Evolutionary conservation across 2,888 invertebrate genomes (phyloP).

Genomic region (Corythucha ciliata): DNA sequence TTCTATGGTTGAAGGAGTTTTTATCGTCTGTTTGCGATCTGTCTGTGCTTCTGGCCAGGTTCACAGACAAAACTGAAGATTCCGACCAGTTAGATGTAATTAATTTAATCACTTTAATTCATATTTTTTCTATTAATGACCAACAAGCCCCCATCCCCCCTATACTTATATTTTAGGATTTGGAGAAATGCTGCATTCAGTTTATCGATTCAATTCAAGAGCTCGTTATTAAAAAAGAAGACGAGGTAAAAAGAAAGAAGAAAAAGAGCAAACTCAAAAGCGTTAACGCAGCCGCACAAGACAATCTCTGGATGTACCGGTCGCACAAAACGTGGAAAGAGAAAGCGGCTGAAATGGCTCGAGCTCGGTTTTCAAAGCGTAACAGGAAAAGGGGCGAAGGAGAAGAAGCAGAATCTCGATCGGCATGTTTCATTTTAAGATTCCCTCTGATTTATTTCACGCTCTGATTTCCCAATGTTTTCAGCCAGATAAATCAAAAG

Average conservation of each 20-base stretch:
- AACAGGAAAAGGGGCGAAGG: constrained; percentile 12
- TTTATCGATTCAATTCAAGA: not conserved
- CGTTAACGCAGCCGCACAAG: constrained; percentile 7
- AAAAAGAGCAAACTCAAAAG: constrained; percentile 2
- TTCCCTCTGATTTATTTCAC: too few relatives aligned
- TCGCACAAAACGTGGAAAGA: constrained; percentile 16
- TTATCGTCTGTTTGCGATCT: constrained; percentile 18
- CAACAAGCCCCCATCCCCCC: too few relatives aligned
- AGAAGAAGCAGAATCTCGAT: not conserved
- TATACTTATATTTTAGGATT: too few relatives aligned
- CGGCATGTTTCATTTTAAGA: too few relatives aligned
- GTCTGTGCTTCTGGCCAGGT: too few relatives aligned
- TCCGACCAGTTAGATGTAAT: too few relatives aligned
- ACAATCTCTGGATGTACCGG: constrained; percentile 23
- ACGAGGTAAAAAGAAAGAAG: constrained; percentile 17
- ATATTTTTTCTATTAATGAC: too few relatives aligned
- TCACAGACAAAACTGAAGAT: too few relatives aligned
- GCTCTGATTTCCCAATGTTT: not conserved
- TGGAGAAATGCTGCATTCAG: too few relatives aligned
- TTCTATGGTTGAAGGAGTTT: constrained; percentile 19
- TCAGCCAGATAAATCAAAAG: too few relatives aligned
- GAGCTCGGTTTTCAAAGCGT: constrained; percentile 1
- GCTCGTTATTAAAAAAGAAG: not conserved
- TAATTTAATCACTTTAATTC: too few relatives aligned
- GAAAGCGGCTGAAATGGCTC: constrained; percentile 19